Evolutionary conservation across 2,888 invertebrate species (phyloP).

Genomic region (Anthrax anthrax): DNA sequence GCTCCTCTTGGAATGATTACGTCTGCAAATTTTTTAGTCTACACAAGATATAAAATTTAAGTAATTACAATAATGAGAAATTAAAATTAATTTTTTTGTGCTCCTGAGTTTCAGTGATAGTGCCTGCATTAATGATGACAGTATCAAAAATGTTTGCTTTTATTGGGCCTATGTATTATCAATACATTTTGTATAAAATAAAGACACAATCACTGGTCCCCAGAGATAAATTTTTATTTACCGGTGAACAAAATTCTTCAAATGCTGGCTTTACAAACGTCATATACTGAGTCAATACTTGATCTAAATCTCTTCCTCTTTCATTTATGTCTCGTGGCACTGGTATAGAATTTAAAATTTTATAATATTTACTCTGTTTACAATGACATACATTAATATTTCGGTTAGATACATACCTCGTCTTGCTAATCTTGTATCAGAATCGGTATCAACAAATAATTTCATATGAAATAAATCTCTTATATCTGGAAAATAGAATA

Average conservation of each 20-base stretch:
- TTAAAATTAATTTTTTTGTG: too few species aligned
- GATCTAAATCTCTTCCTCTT: constrained; percentile 83
- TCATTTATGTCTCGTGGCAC: constrained; percentile 94
- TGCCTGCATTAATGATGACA: too few species aligned
- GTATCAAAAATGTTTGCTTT: too few species aligned
- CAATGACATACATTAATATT: too few species aligned
- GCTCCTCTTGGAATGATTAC: constrained; percentile 98
- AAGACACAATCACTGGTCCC: too few species aligned
- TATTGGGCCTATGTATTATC: too few species aligned
- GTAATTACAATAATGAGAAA: too few species aligned
- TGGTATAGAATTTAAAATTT: constrained; percentile 34
- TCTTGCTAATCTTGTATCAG: constrained; percentile 89
- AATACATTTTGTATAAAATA: too few species aligned
- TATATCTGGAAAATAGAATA: constrained; percentile 93
- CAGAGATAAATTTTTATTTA: constrained; percentile 39
- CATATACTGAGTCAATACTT: constrained; percentile 92
- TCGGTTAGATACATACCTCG: too few species aligned
- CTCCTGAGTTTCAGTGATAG: too few species aligned
- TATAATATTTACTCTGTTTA: too few species aligned
- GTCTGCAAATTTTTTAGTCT: constrained; percentile 99
- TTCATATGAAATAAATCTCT: constrained; percentile 97
- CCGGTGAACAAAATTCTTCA: constrained; percentile 96
- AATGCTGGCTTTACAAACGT: constrained; percentile 99
- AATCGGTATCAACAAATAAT: constrained; percentile 97
- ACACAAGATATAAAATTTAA: constrained; percentile 14